Conservation (phyloP, 1,140 invertebrate species). For the Drosophila kurseongensis region DNA sequence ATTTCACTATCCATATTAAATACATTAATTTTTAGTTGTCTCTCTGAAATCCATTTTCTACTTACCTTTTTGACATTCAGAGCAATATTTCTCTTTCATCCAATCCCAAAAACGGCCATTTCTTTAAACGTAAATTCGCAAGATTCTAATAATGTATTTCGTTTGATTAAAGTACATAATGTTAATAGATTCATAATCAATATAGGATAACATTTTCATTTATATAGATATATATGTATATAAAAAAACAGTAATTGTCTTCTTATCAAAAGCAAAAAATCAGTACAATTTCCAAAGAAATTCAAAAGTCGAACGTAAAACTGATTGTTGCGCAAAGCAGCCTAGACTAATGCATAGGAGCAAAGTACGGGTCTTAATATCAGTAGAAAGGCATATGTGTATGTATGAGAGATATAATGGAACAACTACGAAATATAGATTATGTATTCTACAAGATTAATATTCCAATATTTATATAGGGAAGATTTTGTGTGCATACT, state of each 20-base stretch:
- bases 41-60: neutral
- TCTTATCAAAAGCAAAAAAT: conserved; percentile 56
- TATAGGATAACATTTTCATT: conserved; percentile 61
- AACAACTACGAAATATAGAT: conserved; percentile 34
- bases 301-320: conserved; percentile 39
- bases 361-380: conserved; percentile 34
- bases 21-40: no score
- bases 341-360: conserved; percentile 22
- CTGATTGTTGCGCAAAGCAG: conserved; percentile 57
- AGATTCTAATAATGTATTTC: conserved; percentile 65
- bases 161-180: conserved; percentile 62
- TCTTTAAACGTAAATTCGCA: conserved; percentile 34
- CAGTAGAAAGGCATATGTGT: conserved; percentile 36
- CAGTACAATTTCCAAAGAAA: conserved; percentile 66
- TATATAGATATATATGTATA: conserved; percentile 25
- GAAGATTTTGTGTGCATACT: conserved; percentile 30
- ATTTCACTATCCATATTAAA: no score
- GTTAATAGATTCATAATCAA: conserved; percentile 60
- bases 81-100: no score
- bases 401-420: conserved; percentile 34
- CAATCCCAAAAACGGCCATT: neutral
- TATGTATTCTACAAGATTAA: conserved; percentile 33
- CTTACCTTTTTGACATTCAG: neutral
- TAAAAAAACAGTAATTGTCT: conserved; percentile 40
- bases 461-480: conserved; percentile 35